A percentile compares a stretch with the other conserved stretches of the same genome.
Conservation (phyloP, 2,888 invertebrate species). For the Hypselothyrea guttata region DNA sequence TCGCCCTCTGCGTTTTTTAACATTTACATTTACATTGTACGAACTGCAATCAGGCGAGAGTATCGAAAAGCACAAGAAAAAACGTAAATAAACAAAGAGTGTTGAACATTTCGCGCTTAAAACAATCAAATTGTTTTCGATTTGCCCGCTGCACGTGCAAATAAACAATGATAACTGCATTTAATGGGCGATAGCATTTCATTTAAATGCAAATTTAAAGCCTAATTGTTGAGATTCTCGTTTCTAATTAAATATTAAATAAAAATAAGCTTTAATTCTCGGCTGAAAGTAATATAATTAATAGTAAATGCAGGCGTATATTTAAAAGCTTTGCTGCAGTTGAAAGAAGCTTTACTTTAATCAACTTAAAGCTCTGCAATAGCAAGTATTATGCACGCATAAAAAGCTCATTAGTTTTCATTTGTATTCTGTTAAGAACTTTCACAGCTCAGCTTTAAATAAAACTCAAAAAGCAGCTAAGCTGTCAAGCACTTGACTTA, state of each 20-base stretch:
- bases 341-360: too few relatives aligned
- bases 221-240: neutral
- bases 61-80: slow-evolving; percentile 8
- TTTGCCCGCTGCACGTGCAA: slow-evolving; percentile 11
- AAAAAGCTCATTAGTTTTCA: too few relatives aligned
- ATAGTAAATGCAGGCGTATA: too few relatives aligned
- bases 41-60: slow-evolving; percentile 48
- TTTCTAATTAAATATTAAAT: too few relatives aligned
- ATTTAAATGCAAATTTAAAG: slow-evolving; percentile 23
- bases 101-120: slow-evolving; percentile 53
- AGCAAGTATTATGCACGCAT: too few relatives aligned
- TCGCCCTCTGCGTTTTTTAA: slow-evolving; percentile 22
- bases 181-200: slow-evolving; percentile 22
- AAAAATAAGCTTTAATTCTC: too few relatives aligned
- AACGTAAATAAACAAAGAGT: slow-evolving; percentile 28
- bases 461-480: neutral
- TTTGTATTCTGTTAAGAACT: neutral
- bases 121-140: slow-evolving; percentile 56
- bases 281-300: too few relatives aligned
- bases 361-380: neutral
- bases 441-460: too few relatives aligned
- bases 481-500: neutral
- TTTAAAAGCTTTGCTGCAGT: too few relatives aligned
- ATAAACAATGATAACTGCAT: slow-evolving; percentile 22
- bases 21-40: slow-evolving; percentile 56